A percentile compares a stretch with the other conserved stretches of the same genome.
phyloP scores from a whole-genome alignment of 2,888 invertebrate species.

The Netelia fuscicornis region DNA sequence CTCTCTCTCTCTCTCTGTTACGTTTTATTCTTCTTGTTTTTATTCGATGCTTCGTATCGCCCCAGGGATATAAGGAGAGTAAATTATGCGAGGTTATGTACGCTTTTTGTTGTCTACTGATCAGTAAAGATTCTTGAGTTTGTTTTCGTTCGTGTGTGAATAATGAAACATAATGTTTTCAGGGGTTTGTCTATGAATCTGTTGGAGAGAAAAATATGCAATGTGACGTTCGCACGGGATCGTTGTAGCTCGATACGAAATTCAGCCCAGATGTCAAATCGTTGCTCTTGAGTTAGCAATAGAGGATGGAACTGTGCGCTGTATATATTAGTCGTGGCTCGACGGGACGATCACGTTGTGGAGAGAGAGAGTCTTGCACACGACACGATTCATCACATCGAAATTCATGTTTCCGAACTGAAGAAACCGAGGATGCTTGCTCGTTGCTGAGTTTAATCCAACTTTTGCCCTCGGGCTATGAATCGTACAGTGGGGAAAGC shows the following conservation, averaged over 20 bases:
- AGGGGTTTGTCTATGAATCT: too few relatives aligned
- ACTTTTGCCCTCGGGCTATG: background rate
- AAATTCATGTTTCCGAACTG: background rate
- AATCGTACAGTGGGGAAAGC: background rate
- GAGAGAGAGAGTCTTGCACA: background rate
- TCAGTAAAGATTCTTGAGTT: background rate
- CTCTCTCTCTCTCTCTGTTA: slow-evolving; percentile 50
- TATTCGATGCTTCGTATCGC: background rate
- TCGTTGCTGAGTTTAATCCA: background rate
- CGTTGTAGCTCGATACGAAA: too few relatives aligned
- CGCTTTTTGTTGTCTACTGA: background rate
- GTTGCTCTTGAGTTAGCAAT: too few relatives aligned
- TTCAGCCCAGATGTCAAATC: too few relatives aligned
- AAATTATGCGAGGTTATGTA: background rate
- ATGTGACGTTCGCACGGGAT: too few relatives aligned
- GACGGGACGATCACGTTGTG: background rate
- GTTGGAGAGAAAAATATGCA: too few relatives aligned
- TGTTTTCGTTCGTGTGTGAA: too few relatives aligned
- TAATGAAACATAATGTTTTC: too few relatives aligned
- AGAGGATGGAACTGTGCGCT: too few relatives aligned
- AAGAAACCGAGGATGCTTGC: background rate
- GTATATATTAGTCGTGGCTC: background rate
- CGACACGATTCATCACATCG: background rate
- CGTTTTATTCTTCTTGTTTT: slow-evolving; percentile 40
- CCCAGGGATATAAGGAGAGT: background rate